phyloP scores from a whole-genome alignment of 2,888 invertebrate species.

The Drosophila melanocephala region DNA sequence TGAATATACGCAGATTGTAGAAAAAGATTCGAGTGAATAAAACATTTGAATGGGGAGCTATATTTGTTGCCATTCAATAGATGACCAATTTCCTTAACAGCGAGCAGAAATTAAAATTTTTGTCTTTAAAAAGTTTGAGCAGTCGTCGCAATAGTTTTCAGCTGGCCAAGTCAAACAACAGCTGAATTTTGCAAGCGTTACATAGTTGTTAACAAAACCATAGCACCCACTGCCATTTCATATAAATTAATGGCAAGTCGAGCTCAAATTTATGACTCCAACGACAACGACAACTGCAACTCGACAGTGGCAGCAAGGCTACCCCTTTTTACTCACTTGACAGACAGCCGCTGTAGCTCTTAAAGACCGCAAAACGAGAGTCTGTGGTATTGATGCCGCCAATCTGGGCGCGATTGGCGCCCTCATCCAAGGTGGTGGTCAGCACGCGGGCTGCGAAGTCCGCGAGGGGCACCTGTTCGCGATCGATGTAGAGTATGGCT shows the following conservation, averaged over 20 bases:
- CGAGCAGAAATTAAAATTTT: not conserved
- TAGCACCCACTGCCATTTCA: not conserved
- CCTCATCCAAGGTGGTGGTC: constrained; percentile 88
- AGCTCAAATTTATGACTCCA: constrained; percentile 62
- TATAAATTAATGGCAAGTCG: constrained; percentile 57
- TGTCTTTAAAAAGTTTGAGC: not conserved
- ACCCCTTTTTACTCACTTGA: constrained; percentile 89
- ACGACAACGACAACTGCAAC: not conserved
- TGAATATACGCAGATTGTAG: not conserved
- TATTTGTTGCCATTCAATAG: no score
- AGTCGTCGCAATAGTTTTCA: fast-evolving
- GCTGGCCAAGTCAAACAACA: not conserved
- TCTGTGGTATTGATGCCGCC: constrained; percentile 95
- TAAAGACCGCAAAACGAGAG: constrained; percentile 92
- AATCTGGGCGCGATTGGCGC: constrained; percentile 93
- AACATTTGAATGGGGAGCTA: fast-evolving
- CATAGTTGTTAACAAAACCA: not conserved
- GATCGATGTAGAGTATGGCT: constrained; percentile 90
- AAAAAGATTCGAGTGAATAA: not conserved
- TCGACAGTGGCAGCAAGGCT: constrained; percentile 8
- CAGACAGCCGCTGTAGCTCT: constrained; percentile 95
- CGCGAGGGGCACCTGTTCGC: constrained; percentile 90
- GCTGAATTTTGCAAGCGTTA: not conserved
- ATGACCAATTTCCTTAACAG: not conserved
- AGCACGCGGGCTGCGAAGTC: constrained; percentile 90